A percentile compares a stretch with the other conserved stretches of the same genome.
Evolutionary conservation across 30 jellyfish, hydroid and myxozoan genomes (phyloP).

Genomic region (Morbakka virulenta): DNA sequence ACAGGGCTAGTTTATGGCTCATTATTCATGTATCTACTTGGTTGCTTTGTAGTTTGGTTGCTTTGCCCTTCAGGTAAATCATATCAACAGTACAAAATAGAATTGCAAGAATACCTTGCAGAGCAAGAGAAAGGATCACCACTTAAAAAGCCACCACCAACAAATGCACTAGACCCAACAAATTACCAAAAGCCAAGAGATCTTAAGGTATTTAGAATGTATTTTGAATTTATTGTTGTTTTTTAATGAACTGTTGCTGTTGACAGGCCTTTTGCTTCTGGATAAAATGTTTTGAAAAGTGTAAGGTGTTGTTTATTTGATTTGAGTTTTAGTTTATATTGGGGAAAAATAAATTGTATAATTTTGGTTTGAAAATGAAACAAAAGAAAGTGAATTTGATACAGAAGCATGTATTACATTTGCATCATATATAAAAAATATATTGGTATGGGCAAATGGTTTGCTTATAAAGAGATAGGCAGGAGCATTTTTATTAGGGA

Average conservation of each 20-base stretch:
- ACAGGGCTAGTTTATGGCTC: constrained; percentile 62
- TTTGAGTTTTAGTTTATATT: too few species aligned
- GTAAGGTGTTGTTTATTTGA: too few species aligned
- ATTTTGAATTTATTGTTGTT: neutral
- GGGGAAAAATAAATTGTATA: too few species aligned
- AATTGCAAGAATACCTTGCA: constrained; percentile 45
- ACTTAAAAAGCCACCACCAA: constrained; percentile 18
- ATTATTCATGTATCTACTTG: constrained; percentile 56
- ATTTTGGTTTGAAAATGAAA: too few species aligned
- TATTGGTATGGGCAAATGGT: too few species aligned
- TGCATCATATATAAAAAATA: too few species aligned
- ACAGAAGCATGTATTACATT: too few species aligned
- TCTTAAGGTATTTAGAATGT: constrained; percentile 58
- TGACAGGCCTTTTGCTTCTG: too few species aligned
- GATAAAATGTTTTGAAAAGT: too few species aligned
- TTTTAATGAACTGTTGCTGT: neutral
- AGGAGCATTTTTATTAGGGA: too few species aligned
- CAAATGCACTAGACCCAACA: constrained; percentile 58
- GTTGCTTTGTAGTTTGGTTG: constrained; percentile 75
- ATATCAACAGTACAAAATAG: constrained; percentile 64
- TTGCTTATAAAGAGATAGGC: too few species aligned
- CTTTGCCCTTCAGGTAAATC: constrained; percentile 93
- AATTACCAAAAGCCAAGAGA: constrained; percentile 85
- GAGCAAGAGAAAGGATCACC: constrained; percentile 41
- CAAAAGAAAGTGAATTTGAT: too few species aligned